Evolutionary conservation across 2,888 invertebrate genomes (phyloP).

Genomic region (Lutraria lutraria): DNA sequence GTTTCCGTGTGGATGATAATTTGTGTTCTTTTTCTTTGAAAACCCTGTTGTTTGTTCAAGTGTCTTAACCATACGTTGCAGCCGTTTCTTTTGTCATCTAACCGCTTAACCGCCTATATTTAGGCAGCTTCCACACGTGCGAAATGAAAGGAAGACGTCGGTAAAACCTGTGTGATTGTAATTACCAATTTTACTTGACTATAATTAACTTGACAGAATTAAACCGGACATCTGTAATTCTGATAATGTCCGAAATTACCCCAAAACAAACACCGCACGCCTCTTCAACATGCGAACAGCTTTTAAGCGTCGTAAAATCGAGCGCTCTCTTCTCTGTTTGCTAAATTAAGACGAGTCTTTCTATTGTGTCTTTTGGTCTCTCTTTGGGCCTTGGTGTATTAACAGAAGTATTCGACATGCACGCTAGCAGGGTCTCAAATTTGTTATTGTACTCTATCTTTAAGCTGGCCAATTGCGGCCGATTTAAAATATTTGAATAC

Average conservation of each 20-base stretch:
- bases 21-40: neutral
- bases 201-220: slow-evolving; percentile 51
- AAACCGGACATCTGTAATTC: slow-evolving; percentile 44
- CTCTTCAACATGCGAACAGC: slow-evolving; percentile 31
- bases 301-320: slow-evolving; percentile 28
- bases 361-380: neutral
- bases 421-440: slow-evolving; percentile 19
- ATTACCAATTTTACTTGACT: slow-evolving; percentile 33
- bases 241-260: slow-evolving; percentile 21
- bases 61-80: slow-evolving; percentile 22
- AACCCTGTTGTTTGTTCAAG: neutral
- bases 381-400: neutral
- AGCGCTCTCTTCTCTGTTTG: neutral
- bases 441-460: slow-evolving; percentile 36
- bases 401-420: neutral
- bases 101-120: slow-evolving; percentile 34
- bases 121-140: slow-evolving; percentile 31
- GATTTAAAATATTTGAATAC: slow-evolving; percentile 40
- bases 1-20: neutral
- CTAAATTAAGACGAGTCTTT: neutral
- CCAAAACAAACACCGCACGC: slow-evolving; percentile 32
- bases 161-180: slow-evolving; percentile 27
- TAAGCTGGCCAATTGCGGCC: slow-evolving; percentile 35
- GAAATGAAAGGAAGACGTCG: slow-evolving; percentile 16
- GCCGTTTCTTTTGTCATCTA: neutral